Evolutionary conservation across 1,140 invertebrate species (phyloP).

Genomic region (Oncopeltus fasciatus): DNA sequence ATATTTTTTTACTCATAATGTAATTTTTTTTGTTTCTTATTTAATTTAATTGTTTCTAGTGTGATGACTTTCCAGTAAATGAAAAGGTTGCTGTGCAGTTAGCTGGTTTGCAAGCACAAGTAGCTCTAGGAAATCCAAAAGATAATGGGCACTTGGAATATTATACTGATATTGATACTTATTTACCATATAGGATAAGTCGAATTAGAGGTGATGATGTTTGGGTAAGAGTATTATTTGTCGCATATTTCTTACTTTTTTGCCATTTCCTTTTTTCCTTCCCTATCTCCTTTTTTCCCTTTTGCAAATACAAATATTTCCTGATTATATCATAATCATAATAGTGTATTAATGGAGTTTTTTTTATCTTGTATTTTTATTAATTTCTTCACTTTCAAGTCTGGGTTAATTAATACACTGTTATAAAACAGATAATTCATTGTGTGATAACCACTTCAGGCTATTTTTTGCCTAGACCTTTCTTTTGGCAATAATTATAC

Average conservation of each 20-base stretch:
- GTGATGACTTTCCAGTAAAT: constrained; percentile 86
- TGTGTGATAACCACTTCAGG: too few relatives aligned
- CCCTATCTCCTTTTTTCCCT: too few relatives aligned
- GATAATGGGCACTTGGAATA: constrained; percentile 51
- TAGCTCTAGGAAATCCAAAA: constrained; percentile 74
- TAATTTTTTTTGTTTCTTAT: background rate
- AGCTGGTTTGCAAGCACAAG: constrained; percentile 85
- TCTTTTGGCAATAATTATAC: too few relatives aligned
- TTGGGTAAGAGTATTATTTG: constrained; percentile 38
- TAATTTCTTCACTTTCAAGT: too few relatives aligned
- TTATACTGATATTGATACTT: constrained; percentile 66
- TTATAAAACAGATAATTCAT: too few relatives aligned
- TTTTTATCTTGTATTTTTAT: too few relatives aligned
- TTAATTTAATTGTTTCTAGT: constrained; percentile 35
- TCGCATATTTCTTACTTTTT: too few relatives aligned
- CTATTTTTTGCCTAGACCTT: too few relatives aligned
- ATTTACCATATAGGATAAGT: constrained; percentile 62
- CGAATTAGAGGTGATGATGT: constrained; percentile 56
- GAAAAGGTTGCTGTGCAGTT: constrained; percentile 87
- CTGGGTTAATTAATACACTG: too few relatives aligned
- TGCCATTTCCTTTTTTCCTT: background rate
- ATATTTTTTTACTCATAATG: too few relatives aligned
- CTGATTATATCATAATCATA: too few relatives aligned
- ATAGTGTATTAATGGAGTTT: too few relatives aligned
- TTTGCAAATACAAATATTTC: background rate